Percentiles rank a stretch among this genome's conserved stretches.
These are phyloP conservation scores for Embiotoca jacksoni DNA, from an alignment of 2,113 vertebrate species.

Conservation along the genomic window DNA sequence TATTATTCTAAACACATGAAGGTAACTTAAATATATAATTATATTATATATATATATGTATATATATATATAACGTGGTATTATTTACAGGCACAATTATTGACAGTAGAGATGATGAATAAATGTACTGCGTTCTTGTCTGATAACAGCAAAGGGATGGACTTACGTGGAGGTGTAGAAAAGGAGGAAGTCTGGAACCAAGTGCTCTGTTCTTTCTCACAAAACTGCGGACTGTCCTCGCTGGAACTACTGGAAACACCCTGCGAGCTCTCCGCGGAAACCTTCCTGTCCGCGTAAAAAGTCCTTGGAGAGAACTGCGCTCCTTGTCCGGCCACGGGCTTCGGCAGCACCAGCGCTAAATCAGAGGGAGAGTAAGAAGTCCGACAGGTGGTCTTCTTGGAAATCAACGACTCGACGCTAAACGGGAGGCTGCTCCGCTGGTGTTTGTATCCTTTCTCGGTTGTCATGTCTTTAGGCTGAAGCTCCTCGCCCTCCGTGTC, in stretches of 20 bases:
- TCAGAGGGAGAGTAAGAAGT: conserved; percentile 73
- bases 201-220: conserved; percentile 82
- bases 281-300: conserved; percentile 76
- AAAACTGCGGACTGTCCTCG: conserved; percentile 75
- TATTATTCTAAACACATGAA: not conserved
- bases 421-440: conserved; percentile 83
- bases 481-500: conserved; percentile 78
- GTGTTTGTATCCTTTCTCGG: conserved; percentile 78
- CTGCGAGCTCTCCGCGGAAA: conserved; percentile 72
- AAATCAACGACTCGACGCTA: conserved; percentile 88
- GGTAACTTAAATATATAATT: not conserved
- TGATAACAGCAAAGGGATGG: conserved; percentile 16
- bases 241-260: conserved; percentile 68
- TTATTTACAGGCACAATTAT: not conserved
- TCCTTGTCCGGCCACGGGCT: conserved; percentile 56
- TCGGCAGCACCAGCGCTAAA: conserved; percentile 52
- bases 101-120: not conserved
- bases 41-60: not conserved
- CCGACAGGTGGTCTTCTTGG: conserved; percentile 83
- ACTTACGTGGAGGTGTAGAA: conserved; percentile 84
- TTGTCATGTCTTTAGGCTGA: conserved; percentile 78
- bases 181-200: conserved; percentile 82
- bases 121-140: not conserved
- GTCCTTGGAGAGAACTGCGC: conserved; percentile 79
- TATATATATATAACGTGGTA: not conserved